Conservation (phyloP, 2,113 vertebrate species). For the Aramus guarauna region DNA sequence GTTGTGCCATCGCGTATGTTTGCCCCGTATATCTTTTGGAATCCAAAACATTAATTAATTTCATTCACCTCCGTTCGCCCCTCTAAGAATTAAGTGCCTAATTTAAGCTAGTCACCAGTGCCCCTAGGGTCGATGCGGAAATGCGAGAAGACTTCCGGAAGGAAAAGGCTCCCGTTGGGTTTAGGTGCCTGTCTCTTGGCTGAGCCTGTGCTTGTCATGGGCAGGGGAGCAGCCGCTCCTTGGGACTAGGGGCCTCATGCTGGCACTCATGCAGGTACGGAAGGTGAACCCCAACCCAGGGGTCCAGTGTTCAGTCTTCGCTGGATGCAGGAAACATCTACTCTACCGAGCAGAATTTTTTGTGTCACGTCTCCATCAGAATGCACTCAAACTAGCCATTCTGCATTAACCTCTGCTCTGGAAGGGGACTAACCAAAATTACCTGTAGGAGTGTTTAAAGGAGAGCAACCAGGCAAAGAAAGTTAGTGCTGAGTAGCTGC, state of each 20-base stretch:
- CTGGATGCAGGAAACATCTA: background rate
- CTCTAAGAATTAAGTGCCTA: background rate
- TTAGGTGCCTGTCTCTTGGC: background rate
- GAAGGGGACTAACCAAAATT: background rate
- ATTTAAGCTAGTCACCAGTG: background rate
- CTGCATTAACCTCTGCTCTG: background rate
- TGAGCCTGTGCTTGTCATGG: background rate
- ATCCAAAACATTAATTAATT: background rate
- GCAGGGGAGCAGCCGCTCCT: background rate
- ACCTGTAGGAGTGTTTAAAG: too few relatives aligned
- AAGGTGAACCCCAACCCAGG: background rate
- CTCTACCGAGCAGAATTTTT: background rate
- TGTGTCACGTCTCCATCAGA: background rate
- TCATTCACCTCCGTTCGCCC: background rate
- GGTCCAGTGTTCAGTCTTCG: background rate
- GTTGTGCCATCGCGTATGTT: background rate
- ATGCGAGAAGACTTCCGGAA: background rate
- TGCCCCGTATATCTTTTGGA: background rate
- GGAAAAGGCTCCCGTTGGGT: too few relatives aligned
- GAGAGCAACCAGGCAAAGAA: background rate
- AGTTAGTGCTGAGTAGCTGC: background rate
- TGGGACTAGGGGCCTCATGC: background rate
- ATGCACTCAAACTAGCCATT: background rate
- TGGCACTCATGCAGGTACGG: too few relatives aligned
- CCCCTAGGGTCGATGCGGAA: background rate